Evolutionary conservation across 2,113 vertebrate species (phyloP), one percentile per base, ranked within the genome.

Genomic region (Chloropsis cyanopogon): DNA sequence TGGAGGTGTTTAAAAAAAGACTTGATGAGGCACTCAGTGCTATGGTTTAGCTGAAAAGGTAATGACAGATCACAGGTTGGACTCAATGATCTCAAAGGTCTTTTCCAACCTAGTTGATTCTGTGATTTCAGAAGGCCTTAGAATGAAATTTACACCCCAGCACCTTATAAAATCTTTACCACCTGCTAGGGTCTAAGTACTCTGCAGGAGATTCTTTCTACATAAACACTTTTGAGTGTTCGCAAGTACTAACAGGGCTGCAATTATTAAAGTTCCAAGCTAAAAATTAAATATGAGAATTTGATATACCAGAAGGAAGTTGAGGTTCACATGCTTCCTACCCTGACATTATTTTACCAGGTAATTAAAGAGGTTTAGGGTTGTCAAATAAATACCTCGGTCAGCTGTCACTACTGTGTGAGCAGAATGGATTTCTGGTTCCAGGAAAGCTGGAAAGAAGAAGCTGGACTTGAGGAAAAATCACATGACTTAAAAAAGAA

Each of bases 101-200:
- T 60, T 33, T 86, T 60, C 53, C 53, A 37, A 14, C 6, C 29
- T n/a, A 11, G 7, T 50, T 64, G 46, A n/a, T 61, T 71, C 47
- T 44, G 37, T 72, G 35, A 35, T 65, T 83, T 64, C 69, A 81
- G 53, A 87, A 78, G 39, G 21, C 8, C 42, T 78, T 21, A 49
- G 37, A 84, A 81, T 47, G 17, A 84, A 82, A 78, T 93, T 82
- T 64, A 47, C 53, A 70, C n/a, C 31, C 46, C 50, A 50, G 25
- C 61, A 88, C 66, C n/a, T 82, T 53, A 69, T 90, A 90, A 95
- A 90, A 83, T 75, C 47, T 87, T 37, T 92, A 82, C 42, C 73
- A 69, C 50, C 68, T 88, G 49, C 57, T 61, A 59, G 21, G 17
- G 31, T 72, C 49, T 56, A 70, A 69, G 22, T 49, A 53, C n/a